A percentile compares a stretch with the other conserved stretches of the same genome.
Conservation (phyloP, 2,113 vertebrate species). For the Natator depressus region DNA sequence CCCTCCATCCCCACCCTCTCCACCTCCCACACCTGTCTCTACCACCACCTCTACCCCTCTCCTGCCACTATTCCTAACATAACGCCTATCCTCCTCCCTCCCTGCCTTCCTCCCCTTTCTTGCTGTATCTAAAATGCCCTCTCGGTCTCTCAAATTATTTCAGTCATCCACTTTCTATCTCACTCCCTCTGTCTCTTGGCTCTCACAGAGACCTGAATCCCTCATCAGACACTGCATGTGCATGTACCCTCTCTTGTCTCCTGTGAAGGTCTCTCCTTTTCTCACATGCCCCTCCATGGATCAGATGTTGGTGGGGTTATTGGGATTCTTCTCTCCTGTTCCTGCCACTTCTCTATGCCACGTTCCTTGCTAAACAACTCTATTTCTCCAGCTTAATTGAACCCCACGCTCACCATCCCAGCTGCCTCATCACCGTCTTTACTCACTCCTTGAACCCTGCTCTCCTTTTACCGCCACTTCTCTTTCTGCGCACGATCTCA, state of each 20-base stretch:
- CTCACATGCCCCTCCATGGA: neutral
- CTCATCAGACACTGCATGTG: neutral
- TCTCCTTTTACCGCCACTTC: neutral
- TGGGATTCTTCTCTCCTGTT: neutral
- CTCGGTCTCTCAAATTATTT: neutral
- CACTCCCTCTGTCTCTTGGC: neutral
- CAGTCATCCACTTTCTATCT: neutral
- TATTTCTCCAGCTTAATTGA: neutral
- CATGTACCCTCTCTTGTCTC: no score
- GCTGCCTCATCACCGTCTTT: neutral
- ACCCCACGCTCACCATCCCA: neutral
- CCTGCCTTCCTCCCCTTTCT: neutral
- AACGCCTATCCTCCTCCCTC: neutral
- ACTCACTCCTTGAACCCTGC: neutral
- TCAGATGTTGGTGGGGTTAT: neutral
- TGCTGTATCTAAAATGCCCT: neutral
- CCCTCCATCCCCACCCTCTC: neutral
- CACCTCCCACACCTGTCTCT: neutral
- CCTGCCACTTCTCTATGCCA: neutral
- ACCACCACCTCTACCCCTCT: neutral
- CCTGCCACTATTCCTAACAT: neutral
- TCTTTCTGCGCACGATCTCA: neutral
- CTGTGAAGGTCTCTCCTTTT: neutral
- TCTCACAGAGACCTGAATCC: neutral
- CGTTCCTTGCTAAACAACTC: neutral